These are phyloP conservation scores for Beroe forskalii DNA, from an alignment of 37 sponge, comb jelly and placozoan genomes.

Conservation along the genomic window DNA sequence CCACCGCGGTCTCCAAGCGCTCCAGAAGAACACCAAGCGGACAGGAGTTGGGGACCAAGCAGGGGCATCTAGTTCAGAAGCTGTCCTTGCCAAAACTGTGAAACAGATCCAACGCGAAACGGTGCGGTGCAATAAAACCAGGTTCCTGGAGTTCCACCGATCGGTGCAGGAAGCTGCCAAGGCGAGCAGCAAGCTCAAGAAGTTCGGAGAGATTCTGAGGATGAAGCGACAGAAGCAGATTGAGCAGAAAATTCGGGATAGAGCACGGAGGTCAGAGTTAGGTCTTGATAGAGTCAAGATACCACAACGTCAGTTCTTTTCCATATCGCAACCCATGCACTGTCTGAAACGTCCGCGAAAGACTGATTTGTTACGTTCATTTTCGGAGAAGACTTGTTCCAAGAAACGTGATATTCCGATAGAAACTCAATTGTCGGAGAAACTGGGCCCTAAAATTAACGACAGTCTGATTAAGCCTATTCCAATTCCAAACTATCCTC, in stretches of 20 bases:
- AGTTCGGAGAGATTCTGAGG: conserved; percentile 10
- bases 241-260: not conserved
- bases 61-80: not conserved
- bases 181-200: not conserved
- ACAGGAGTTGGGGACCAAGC: not conserved
- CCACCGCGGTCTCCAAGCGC: not conserved
- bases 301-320: not conserved
- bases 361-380: not conserved
- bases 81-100: conserved; percentile 16
- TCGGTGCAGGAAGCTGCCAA: conserved; percentile 7
- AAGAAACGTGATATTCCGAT: not conserved
- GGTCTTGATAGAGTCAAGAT: not conserved
- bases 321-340: not conserved
- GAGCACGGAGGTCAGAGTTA: not conserved
- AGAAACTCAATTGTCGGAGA: not conserved
- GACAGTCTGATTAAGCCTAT: not conserved
- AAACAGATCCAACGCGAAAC: conserved; percentile 6
- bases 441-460: not conserved
- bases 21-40: not conserved
- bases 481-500: not conserved
- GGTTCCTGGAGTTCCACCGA: not conserved
- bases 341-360: not conserved
- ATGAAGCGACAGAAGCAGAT: not conserved
- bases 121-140: not conserved
- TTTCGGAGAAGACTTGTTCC: not conserved